Conservation (phyloP, 2,113 vertebrate species). For the Todiramphus saurophagus region DNA sequence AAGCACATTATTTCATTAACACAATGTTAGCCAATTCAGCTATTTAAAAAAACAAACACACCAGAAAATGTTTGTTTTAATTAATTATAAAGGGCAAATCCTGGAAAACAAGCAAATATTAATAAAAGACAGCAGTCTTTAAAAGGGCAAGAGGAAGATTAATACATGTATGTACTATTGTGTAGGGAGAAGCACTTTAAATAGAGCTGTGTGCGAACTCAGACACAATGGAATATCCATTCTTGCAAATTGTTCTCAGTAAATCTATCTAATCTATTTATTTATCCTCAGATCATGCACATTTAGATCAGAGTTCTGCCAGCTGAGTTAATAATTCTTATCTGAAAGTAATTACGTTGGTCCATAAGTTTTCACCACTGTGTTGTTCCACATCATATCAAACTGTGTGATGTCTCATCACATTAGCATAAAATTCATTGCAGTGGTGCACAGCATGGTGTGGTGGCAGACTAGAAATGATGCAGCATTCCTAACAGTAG, state of each 20-base stretch:
- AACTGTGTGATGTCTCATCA: slow-evolving; percentile 48
- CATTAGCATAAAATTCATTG: slow-evolving; percentile 36
- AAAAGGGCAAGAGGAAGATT: slow-evolving; percentile 5
- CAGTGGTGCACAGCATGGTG: slow-evolving; percentile 34
- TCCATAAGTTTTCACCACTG: slow-evolving; percentile 49
- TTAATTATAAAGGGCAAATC: slow-evolving; percentile 43
- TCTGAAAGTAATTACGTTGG: slow-evolving; percentile 42
- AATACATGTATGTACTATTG: neutral
- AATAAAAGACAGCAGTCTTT: neutral
- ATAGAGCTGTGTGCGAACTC: neutral
- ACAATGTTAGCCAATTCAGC: neutral
- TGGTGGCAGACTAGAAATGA: slow-evolving; percentile 13
- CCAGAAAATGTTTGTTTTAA: neutral
- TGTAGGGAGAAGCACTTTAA: slow-evolving; percentile 9
- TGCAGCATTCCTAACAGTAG: slow-evolving; percentile 12
- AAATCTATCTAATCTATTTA: slow-evolving; percentile 65
- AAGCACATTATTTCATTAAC: slow-evolving; percentile 4
- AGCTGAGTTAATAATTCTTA: slow-evolving; percentile 64
- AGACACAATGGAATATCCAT: slow-evolving; percentile 29
- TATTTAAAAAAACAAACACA: neutral
- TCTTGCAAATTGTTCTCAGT: slow-evolving; percentile 34
- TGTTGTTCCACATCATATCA: slow-evolving; percentile 55
- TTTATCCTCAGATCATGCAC: slow-evolving; percentile 54
- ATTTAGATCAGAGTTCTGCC: slow-evolving; percentile 52
- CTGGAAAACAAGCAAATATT: slow-evolving; percentile 45